Conservation (phyloP, 2,797 vertebrate genomes). For the Erpetoichthys calabaricus region DNA sequence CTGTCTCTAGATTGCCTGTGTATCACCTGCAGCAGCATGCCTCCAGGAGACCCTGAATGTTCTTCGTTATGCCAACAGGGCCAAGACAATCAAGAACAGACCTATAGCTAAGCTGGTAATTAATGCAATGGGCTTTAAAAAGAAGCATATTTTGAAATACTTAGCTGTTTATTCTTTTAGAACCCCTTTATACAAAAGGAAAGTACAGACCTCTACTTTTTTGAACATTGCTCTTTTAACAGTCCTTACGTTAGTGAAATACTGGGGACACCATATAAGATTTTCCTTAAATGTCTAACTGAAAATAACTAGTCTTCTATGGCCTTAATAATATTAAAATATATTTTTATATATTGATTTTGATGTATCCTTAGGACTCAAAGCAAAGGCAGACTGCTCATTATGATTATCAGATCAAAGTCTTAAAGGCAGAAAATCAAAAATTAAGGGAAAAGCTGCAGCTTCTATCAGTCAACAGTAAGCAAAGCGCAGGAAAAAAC, state of each 20-base stretch:
- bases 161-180: too few species aligned
- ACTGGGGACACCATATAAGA: not conserved
- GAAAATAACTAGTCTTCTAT: too few species aligned
- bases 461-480: slow-evolving; percentile 12
- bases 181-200: too few species aligned
- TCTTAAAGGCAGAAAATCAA: slow-evolving; percentile 37
- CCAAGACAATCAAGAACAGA: slow-evolving; percentile 37
- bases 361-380: slow-evolving; percentile 5
- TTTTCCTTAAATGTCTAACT: too few species aligned
- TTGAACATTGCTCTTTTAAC: not conserved
- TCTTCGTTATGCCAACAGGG: slow-evolving; percentile 42
- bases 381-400: slow-evolving; percentile 24
- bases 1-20: slow-evolving; percentile 35
- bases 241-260: too few species aligned
- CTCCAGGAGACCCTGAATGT: slow-evolving; percentile 52
- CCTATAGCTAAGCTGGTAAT: slow-evolving; percentile 36
- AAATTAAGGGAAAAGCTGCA: slow-evolving; percentile 34
- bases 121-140: not conserved
- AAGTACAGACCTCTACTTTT: not conserved
- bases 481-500: not conserved
- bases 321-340: too few species aligned
- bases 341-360: too few species aligned
- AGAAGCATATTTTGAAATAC: not conserved
- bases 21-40: slow-evolving; percentile 39
- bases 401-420: slow-evolving; percentile 31